Base-by-base conservation (phyloP, 2,113 vertebrate species). In the Gasterosteus nipponicus region DNA sequence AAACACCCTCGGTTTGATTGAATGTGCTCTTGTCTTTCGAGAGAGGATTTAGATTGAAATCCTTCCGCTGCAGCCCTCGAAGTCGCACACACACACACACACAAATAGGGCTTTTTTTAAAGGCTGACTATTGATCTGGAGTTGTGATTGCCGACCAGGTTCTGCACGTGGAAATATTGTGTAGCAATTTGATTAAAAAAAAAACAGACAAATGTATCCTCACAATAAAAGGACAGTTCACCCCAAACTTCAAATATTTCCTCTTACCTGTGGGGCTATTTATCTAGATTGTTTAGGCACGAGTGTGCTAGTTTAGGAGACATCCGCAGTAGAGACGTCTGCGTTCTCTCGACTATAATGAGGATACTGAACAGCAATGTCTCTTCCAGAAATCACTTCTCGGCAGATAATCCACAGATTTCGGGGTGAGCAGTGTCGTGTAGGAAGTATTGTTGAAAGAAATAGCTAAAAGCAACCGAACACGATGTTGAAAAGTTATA, bases 101-200 rank as follows among this genome's bases (percentile, higher is more conserved):
- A 65, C 26, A 51, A 31, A 59, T 16, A 26, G 44, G 58, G 15
- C 42, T 33, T 53, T 31, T 78, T 49, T 63, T 11, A 71, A 51
- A 33, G 16, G 54, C 39, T 39, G 29, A 76, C 29, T 69, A 77
- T 73, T 68, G 53, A 78, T 80, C 16, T 15, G 39, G 33, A 85
- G 41, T 49, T 14, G 5, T 41, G 39, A 56, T 74, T 63, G 12
- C 18, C 2, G 18, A n/a, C 5, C 53, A 63, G 22, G 18, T 16
- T 51, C 35, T 42, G 10, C 47, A 15, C 2, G 18, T 69, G 19
- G 22, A 72, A 62, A 63, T 16, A 58, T 26, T 56, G 8, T 18
- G 16, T n/a, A 51, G 14, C 29, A 33, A 44, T 22, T 74, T 56
- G 2, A n/a, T n/a, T n/a, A n/a, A 42, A 68, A 41, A 61, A 16